Conservation (phyloP, 2,888 invertebrate genomes). For the Dynastes hyllus region DNA sequence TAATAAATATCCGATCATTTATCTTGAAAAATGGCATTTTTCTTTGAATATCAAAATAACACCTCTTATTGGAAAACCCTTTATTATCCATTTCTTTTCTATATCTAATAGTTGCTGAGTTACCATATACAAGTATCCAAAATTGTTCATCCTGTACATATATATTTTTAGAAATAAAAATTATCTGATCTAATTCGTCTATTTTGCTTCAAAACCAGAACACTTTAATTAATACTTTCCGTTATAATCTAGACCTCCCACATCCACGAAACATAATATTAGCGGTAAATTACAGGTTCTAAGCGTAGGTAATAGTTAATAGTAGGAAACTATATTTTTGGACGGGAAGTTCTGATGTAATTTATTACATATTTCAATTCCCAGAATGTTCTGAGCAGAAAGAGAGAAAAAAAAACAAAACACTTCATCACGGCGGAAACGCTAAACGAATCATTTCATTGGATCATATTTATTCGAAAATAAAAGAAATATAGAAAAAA, state of each 20-base stretch:
- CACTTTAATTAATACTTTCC: conserved; percentile 15
- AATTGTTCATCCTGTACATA: background rate
- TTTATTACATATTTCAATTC: conserved; percentile 22
- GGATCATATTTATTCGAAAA: background rate
- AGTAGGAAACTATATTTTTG: conserved; percentile 12
- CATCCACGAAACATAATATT: conserved; percentile 24
- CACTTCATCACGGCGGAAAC: background rate
- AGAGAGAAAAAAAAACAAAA: background rate
- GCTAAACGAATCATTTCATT: conserved; percentile 19
- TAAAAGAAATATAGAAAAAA: too few species aligned
- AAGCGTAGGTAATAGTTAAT: background rate
- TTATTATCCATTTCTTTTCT: too few species aligned
- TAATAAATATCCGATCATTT: too few species aligned
- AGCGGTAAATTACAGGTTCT: background rate
- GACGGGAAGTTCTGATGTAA: conserved; percentile 26
- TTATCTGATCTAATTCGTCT: background rate
- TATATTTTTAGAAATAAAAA: conserved; percentile 2
- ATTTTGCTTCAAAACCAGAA: background rate
- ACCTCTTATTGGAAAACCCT: too few species aligned
- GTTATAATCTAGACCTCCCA: background rate
- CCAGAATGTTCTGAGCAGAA: background rate
- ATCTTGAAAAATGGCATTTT: too few species aligned
- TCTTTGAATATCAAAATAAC: too few species aligned
- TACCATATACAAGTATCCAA: too few species aligned
- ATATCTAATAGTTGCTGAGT: too few species aligned